A percentile compares a stretch with the other conserved stretches of the same genome.
phyloP scores from a whole-genome alignment of 2,888 invertebrate genomes.

The Micoletzkya japonica region DNA sequence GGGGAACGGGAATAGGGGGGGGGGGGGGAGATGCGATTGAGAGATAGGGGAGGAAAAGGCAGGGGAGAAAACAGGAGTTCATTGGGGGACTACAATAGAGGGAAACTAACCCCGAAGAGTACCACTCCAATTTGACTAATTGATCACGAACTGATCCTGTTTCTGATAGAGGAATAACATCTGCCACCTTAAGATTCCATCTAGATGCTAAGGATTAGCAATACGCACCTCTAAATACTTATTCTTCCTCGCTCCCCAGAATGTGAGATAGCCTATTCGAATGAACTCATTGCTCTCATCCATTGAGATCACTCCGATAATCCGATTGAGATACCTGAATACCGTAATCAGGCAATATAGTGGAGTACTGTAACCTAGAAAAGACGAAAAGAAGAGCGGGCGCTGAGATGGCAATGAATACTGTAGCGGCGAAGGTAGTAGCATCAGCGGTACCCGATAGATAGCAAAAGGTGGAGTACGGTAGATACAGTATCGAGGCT shows the following conservation, averaged over 20 bases:
- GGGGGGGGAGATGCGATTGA: not conserved
- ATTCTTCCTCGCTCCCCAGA: conserved; percentile 45
- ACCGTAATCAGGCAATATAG: not conserved
- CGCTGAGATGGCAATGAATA: conserved; percentile 39
- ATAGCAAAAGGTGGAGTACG: conserved; percentile 38
- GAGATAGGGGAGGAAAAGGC: no score
- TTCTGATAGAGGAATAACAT: conserved; percentile 37
- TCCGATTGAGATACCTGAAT: conserved; percentile 44
- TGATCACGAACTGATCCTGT: conserved; percentile 26
- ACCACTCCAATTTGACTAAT: conserved; percentile 33
- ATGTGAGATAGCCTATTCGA: conserved; percentile 47
- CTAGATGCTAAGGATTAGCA: conserved; percentile 6
- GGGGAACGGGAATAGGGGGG: no score
- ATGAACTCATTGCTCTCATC: conserved; percentile 39
- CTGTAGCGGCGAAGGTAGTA: conserved; percentile 9
- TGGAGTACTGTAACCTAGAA: conserved; percentile 34
- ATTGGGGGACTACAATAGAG: not conserved
- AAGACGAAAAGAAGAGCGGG: conserved; percentile 41
- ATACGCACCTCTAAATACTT: conserved; percentile 20
- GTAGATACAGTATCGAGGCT: conserved; percentile 41
- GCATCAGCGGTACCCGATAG: conserved; percentile 15
- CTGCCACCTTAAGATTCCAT: conserved; percentile 25
- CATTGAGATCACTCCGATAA: conserved; percentile 54
- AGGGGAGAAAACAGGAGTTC: no score
- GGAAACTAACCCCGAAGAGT: conserved; percentile 6